A percentile compares a stretch with the other conserved stretches of the same genome.
Evolutionary conservation across 92 coral and sea anemone species (phyloP).

Genomic region (Epizoanthus stellaris): DNA sequence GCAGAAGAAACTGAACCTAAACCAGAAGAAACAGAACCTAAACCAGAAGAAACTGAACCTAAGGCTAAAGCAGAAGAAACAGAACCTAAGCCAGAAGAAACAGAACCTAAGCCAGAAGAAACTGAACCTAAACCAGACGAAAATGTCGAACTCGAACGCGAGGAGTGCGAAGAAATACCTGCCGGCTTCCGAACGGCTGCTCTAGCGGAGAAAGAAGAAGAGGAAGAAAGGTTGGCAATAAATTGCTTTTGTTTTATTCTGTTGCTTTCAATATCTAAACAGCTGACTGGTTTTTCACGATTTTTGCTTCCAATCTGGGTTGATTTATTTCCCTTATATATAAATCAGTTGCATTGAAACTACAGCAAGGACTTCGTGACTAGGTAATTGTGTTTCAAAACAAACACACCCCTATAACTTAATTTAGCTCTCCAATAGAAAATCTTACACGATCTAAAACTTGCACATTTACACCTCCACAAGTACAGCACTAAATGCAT

Average conservation of each 20-base stretch:
- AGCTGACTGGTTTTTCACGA: neutral
- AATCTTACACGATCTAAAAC: neutral
- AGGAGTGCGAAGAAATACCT: neutral
- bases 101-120: too few relatives aligned
- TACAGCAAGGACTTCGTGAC: slow-evolving; percentile 36
- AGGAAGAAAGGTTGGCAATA: slow-evolving; percentile 18
- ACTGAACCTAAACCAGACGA: too few relatives aligned
- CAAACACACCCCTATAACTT: slow-evolving; percentile 33
- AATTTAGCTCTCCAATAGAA: neutral
- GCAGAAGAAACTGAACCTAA: too few relatives aligned
- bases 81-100: too few relatives aligned
- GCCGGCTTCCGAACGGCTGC: slow-evolving; percentile 36
- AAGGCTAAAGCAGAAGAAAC: neutral
- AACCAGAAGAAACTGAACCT: too few relatives aligned
- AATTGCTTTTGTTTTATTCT: neutral
- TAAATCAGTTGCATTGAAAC: neutral
- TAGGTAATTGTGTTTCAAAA: slow-evolving; percentile 29
- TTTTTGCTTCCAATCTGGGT: neutral
- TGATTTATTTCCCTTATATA: neutral
- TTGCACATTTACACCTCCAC: slow-evolving; percentile 1
- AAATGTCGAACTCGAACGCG: neutral
- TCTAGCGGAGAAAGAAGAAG: slow-evolving; percentile 42
- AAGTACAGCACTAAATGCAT: neutral
- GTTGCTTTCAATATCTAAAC: neutral
- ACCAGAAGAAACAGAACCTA: too few relatives aligned